phyloP scores from a whole-genome alignment of 2,888 invertebrate species.

The Mamestra brassicae region DNA sequence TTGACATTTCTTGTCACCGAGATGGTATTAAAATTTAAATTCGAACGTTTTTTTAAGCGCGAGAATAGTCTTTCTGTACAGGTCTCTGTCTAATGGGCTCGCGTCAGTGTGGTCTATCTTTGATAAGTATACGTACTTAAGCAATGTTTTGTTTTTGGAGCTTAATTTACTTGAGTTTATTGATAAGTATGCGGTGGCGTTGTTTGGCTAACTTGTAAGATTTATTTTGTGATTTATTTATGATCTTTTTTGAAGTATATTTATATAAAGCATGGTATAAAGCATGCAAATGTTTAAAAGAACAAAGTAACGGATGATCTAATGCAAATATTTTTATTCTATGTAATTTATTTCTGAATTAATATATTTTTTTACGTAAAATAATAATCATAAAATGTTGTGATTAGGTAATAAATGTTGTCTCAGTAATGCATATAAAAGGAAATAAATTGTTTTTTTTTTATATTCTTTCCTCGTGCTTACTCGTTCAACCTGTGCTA shows the following conservation, averaged over 20 bases:
- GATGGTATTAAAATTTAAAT: neutral
- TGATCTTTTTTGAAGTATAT: neutral
- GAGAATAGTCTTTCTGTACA: too few relatives aligned
- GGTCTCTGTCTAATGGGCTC: neutral
- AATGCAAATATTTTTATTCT: too few relatives aligned
- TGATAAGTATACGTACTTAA: neutral
- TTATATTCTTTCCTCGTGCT: neutral
- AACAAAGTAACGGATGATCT: too few relatives aligned
- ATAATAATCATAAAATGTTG: conserved; percentile 13
- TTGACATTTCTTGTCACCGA: neutral
- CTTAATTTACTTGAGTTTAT: neutral
- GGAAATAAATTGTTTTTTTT: conserved; percentile 3
- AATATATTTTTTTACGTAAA: neutral
- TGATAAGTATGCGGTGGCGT: neutral
- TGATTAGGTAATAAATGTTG: conserved; percentile 8
- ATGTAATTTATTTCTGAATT: too few relatives aligned
- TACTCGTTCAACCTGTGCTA: neutral
- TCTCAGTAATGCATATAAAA: neutral
- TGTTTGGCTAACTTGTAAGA: neutral
- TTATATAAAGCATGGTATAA: too few relatives aligned
- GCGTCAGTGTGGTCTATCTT: neutral
- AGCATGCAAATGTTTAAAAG: neutral
- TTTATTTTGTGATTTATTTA: neutral
- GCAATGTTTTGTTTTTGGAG: neutral
- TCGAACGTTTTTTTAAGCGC: too few relatives aligned